Conservation (phyloP, 1,140 invertebrate species). For the Thaumetopoea pityocampa region DNA sequence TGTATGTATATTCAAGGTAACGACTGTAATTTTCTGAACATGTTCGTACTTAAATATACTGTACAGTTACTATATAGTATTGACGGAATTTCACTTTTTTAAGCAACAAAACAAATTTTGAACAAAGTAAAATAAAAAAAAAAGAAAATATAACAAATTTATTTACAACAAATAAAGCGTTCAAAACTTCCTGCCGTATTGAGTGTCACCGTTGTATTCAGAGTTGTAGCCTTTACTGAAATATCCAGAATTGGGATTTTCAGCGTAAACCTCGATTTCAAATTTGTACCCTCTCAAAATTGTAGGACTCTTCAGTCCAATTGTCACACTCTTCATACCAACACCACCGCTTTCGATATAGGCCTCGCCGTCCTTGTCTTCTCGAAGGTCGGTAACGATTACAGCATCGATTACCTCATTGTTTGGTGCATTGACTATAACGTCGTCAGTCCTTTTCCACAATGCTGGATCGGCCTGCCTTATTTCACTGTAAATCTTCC, state of each 20-base stretch:
- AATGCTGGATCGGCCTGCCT: slow-evolving; percentile 54
- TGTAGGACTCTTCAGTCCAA: slow-evolving; percentile 49
- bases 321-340: slow-evolving; percentile 47
- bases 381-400: slow-evolving; percentile 48
- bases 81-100: too few species aligned
- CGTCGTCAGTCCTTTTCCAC: slow-evolving; percentile 54
- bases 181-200: slow-evolving; percentile 44
- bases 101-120: too few species aligned
- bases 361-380: slow-evolving; percentile 50
- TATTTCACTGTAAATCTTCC: slow-evolving; percentile 50
- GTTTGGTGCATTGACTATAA: slow-evolving; percentile 42
- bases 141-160: too few species aligned
- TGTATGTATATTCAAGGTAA: too few species aligned
- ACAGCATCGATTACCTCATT: slow-evolving; percentile 54
- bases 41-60: too few species aligned
- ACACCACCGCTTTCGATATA: slow-evolving; percentile 51
- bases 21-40: too few species aligned
- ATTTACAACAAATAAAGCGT: too few species aligned
- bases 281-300: slow-evolving; percentile 63
- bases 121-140: too few species aligned
- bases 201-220: slow-evolving; percentile 31
- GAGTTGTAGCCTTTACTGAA: slow-evolving; percentile 32
- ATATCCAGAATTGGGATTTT: slow-evolving; percentile 30
- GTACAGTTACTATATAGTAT: too few species aligned
- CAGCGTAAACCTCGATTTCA: slow-evolving; percentile 49